These are phyloP conservation scores for Tanypteryx hageni DNA, from an alignment of 2,888 invertebrate genomes.

Conservation along the genomic window DNA sequence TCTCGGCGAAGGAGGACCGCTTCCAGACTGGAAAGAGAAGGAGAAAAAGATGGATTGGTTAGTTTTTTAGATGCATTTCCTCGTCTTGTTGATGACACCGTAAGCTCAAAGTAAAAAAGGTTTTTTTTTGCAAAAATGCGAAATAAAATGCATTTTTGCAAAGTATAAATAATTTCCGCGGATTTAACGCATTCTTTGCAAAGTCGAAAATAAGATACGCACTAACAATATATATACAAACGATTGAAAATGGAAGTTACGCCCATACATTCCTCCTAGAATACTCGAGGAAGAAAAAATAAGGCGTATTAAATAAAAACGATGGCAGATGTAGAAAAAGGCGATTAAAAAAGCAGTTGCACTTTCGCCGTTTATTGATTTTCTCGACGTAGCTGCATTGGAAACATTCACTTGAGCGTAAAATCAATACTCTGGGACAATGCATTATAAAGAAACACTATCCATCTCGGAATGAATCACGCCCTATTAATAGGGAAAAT, in stretches of 20 bases:
- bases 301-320: background rate
- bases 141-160: background rate
- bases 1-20: background rate
- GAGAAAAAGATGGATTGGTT: background rate
- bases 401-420: constrained; percentile 22
- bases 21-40: constrained; percentile 31
- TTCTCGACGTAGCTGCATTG: constrained; percentile 34
- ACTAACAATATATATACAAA: background rate
- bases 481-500: background rate
- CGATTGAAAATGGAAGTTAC: background rate
- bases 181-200: background rate
- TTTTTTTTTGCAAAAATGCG: too few relatives aligned
- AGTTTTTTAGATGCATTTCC: background rate
- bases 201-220: background rate
- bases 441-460: background rate
- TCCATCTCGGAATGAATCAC: background rate
- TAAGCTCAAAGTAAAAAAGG: background rate
- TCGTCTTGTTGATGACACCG: background rate
- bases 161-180: too few relatives aligned
- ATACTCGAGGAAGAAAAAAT: background rate
- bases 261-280: background rate
- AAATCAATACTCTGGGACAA: constrained; percentile 41
- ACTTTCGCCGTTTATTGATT: constrained; percentile 58
- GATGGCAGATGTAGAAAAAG: background rate
- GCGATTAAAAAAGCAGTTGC: constrained; percentile 21